Evolutionary conservation across 2,113 vertebrate genomes (phyloP).

Genomic region (Forbesichthys papilliferus): DNA sequence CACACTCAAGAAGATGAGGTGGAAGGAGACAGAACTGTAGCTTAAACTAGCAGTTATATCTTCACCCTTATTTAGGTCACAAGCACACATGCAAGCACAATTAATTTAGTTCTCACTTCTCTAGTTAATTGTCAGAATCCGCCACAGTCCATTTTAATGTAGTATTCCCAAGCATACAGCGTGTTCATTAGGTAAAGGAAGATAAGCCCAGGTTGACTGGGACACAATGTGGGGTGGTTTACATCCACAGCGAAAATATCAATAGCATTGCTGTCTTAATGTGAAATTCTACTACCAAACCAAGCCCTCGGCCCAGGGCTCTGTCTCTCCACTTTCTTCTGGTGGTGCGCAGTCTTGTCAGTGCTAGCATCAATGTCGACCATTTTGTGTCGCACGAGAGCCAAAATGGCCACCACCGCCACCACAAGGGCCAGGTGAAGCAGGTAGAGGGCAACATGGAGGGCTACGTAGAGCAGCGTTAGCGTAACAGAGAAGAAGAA

Average conservation of each 20-base stretch:
- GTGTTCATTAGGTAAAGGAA: conserved; percentile 55
- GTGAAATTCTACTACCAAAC: conserved; percentile 3
- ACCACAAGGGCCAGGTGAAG: conserved; percentile 57
- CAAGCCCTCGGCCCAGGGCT: neutral
- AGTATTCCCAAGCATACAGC: conserved; percentile 19
- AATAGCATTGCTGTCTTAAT: neutral
- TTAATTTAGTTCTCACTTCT: conserved; percentile 21
- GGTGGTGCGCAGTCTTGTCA: neutral
- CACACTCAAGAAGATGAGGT: conserved; percentile 44
- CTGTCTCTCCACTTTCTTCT: neutral
- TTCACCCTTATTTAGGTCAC: conserved; percentile 68
- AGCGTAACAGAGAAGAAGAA: conserved; percentile 41
- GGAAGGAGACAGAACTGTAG: conserved; percentile 31
- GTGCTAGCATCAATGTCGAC: neutral
- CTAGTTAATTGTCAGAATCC: conserved; percentile 18
- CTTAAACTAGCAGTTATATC: conserved; percentile 48
- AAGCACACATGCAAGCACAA: conserved; percentile 46
- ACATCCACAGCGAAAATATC: conserved; percentile 12
- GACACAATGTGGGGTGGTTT: conserved; percentile 11
- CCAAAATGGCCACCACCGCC: conserved; percentile 42
- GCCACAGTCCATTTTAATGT: conserved; percentile 56
- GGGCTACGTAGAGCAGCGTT: conserved; percentile 29
- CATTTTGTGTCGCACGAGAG: conserved; percentile 21
- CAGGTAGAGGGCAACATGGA: conserved; percentile 53
- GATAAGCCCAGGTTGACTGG: conserved; percentile 18